phyloP scores from a whole-genome alignment of 1,140 invertebrate genomes.

The Eupristina koningsbergeri region DNA sequence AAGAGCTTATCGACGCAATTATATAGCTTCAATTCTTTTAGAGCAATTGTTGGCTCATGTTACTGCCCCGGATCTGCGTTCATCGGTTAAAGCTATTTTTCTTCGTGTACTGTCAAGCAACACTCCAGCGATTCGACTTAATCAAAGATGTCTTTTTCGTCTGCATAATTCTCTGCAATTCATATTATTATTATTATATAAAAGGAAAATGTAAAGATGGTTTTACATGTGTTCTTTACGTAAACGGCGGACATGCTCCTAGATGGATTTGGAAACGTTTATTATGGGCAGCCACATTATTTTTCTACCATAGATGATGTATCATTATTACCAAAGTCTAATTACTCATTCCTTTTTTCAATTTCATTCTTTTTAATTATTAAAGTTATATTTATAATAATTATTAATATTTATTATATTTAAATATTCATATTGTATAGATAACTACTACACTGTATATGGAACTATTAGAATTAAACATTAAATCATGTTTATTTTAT shows the following conservation, averaged over 20 bases:
- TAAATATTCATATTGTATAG: too few species aligned
- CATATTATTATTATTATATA: slow-evolving; percentile 98
- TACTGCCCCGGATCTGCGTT: slow-evolving; percentile 81
- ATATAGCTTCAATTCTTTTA: slow-evolving; percentile 93
- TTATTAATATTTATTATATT: too few species aligned
- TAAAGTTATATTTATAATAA: too few species aligned
- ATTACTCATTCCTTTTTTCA: too few species aligned
- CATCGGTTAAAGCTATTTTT: slow-evolving; percentile 93
- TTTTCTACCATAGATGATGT: slow-evolving; percentile 71
- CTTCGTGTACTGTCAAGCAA: slow-evolving; percentile 96
- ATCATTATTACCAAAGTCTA: too few species aligned
- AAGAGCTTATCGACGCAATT: slow-evolving; percentile 86
- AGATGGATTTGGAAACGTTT: slow-evolving; percentile 74
- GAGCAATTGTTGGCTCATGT: slow-evolving; percentile 91
- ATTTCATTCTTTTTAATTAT: too few species aligned
- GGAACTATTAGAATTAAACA: too few species aligned
- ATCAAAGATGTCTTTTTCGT: slow-evolving; percentile 89
- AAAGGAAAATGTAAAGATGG: slow-evolving; percentile 93
- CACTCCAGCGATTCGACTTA: slow-evolving; percentile 93
- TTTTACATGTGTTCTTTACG: slow-evolving; percentile 96
- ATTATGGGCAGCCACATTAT: slow-evolving; percentile 68
- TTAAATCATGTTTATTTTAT: too few species aligned
- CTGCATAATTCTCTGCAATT: slow-evolving; percentile 94
- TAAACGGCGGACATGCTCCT: slow-evolving; percentile 96
- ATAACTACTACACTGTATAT: too few species aligned